Conservation (phyloP, 2,888 invertebrate genomes). For the Gerris lacustris region DNA sequence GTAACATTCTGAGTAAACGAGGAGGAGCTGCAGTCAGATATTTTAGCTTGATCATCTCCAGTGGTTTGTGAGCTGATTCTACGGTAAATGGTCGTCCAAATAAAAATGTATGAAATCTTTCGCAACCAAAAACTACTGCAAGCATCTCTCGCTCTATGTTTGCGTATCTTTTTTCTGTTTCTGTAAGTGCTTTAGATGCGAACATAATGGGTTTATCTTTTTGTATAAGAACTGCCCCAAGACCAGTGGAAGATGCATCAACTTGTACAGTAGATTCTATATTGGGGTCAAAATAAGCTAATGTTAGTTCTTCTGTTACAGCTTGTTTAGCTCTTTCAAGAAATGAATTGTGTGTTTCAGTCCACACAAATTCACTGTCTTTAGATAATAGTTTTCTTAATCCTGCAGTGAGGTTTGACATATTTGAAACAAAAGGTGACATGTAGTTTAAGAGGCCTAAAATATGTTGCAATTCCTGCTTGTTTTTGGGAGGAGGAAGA, state of each 20-base stretch:
- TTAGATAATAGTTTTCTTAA: no score
- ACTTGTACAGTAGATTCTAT: neutral
- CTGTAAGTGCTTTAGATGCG: conserved; percentile 32
- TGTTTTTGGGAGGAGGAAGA: no score
- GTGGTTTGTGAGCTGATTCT: conserved; percentile 33
- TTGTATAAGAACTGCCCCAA: conserved; percentile 28
- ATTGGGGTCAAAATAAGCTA: no score
- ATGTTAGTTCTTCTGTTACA: no score
- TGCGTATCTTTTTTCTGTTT: conserved; percentile 29
- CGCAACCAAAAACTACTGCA: conserved; percentile 32
- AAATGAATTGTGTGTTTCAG: no score
- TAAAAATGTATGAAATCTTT: conserved; percentile 34
- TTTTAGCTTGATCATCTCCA: conserved; percentile 31
- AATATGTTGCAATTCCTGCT: no score
- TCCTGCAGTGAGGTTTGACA: no score
- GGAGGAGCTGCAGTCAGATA: conserved; percentile 18
- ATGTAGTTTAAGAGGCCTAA: no score
- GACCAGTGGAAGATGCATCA: neutral
- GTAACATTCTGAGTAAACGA: conserved; percentile 18
- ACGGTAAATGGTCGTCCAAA: conserved; percentile 30
- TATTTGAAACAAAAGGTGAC: no score
- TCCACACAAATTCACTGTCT: no score
- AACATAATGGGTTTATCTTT: conserved; percentile 33
- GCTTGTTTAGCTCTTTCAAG: no score
- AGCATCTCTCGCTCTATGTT: conserved; percentile 34